A percentile compares a stretch with the other conserved stretches of the same genome.
These are phyloP conservation scores for Drosophila melanica DNA, from an alignment of 1,140 invertebrate species.

Conservation along the genomic window DNA sequence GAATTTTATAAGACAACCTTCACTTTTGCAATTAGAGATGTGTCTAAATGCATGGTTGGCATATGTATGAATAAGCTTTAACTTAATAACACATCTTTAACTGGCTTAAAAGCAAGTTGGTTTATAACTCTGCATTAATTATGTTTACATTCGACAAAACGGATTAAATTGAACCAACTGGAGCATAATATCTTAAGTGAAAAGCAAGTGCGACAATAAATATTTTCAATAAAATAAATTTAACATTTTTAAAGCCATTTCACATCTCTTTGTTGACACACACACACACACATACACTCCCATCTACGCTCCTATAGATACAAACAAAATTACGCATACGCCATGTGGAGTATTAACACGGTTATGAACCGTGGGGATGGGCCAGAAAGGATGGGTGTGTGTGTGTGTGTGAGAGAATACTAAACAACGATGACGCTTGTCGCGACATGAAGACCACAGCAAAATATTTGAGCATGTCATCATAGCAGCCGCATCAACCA, in stretches of 20 bases:
- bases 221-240: no score
- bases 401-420: not conserved
- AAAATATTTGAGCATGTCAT: slow-evolving; percentile 66
- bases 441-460: slow-evolving; percentile 40
- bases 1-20: no score
- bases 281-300: not conserved
- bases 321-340: slow-evolving; percentile 67
- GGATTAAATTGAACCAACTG: no score
- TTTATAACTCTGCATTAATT: no score
- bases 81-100: no score
- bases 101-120: no score
- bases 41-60: no score
- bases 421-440: slow-evolving; percentile 40
- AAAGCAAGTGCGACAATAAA: not conserved
- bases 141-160: no score
- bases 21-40: no score
- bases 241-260: not conserved
- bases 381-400: not conserved
- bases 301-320: slow-evolving; percentile 3
- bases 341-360: slow-evolving; percentile 39
- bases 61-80: no score
- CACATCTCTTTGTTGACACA: slow-evolving; percentile 1
- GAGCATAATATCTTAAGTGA: no score
- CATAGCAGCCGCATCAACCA: slow-evolving; percentile 36
- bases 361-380: slow-evolving; percentile 34